Evolutionary conservation across 2,113 vertebrate genomes (phyloP).

Genomic region (Perca fluviatilis): DNA sequence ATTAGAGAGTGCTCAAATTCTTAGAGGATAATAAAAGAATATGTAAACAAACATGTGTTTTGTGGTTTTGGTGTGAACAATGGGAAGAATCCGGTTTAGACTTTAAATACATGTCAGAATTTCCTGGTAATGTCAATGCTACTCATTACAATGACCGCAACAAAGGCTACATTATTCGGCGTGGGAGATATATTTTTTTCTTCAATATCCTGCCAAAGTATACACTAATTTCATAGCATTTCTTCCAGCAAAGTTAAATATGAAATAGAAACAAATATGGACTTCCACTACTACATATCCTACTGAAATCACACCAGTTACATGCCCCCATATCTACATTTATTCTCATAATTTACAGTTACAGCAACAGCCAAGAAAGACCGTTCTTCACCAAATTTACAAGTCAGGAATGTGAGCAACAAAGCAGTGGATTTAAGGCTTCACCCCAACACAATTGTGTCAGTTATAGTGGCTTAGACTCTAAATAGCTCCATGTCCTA

Average conservation of each 20-base stretch:
- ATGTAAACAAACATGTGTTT: slow-evolving; percentile 57
- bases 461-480: too few relatives aligned
- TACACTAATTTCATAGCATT: too few relatives aligned
- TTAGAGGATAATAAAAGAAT: slow-evolving; percentile 15
- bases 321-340: background rate
- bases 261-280: too few relatives aligned
- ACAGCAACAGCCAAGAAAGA: too few relatives aligned
- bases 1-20: slow-evolving; percentile 50
- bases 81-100: slow-evolving; percentile 31
- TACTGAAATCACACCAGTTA: background rate
- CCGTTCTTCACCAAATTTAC: background rate
- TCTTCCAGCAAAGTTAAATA: too few relatives aligned
- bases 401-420: background rate
- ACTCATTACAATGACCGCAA: background rate
- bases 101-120: slow-evolving; percentile 48
- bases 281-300: background rate
- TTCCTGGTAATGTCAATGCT: slow-evolving; percentile 1
- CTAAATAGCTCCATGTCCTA: too few relatives aligned
- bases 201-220: background rate
- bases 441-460: too few relatives aligned
- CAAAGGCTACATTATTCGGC: background rate
- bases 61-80: slow-evolving; percentile 68
- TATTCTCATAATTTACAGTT: background rate
- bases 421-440: background rate
- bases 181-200: too few relatives aligned